Base-by-base conservation (phyloP, 2,797 vertebrate genomes). In the Aviceda leuphotes region DNA sequence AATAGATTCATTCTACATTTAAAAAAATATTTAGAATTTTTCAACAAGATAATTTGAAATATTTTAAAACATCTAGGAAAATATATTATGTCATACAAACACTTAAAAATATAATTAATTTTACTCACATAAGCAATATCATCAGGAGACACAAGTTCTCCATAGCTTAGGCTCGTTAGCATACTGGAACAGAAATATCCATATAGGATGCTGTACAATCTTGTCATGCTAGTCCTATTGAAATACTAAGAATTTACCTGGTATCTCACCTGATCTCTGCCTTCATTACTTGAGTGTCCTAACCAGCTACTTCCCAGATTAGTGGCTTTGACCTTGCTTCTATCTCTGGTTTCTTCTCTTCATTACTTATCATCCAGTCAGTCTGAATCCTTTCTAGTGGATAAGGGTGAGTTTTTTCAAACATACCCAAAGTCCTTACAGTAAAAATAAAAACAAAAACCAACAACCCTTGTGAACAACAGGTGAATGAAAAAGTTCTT, bases 251-350 rank as follows among this genome's bases (percentile, higher is more conserved):
- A 46, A 55, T 50, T 73, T 50, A 41, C 13, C 9, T 16, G 5
- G 4, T 65, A 41, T 59, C 17, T 82, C 50, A 55, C 7, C 22
- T 41, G 46, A 82, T 37, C 37, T 50, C 44, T 55, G 7, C 7
- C 33, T 68, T 59, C 0, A 0, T 68, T 78, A 84, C 16, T 31
- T n/a, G 19, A 54, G 8, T 17, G 12, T 31, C 31, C 8, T 30
- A 77, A 35, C 16, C 7, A 7, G 6, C 12, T 47, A 19, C 13
- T 59, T 88, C 49, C 9, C 16, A 73, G 44, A 58, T 22, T 33
- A 44, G 8, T 50, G 31, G 28, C 7, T 33, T 49, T 84, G 24
- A 52, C 26, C 35, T 39, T 33, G 3, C 15, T 71, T 72, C 39
- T 66, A 0, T 18, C 25, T 70, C 50, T 62, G 21, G 22, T 46